Conservation (phyloP, 1,140 invertebrate species). For the Calephelis virginiensis region DNA sequence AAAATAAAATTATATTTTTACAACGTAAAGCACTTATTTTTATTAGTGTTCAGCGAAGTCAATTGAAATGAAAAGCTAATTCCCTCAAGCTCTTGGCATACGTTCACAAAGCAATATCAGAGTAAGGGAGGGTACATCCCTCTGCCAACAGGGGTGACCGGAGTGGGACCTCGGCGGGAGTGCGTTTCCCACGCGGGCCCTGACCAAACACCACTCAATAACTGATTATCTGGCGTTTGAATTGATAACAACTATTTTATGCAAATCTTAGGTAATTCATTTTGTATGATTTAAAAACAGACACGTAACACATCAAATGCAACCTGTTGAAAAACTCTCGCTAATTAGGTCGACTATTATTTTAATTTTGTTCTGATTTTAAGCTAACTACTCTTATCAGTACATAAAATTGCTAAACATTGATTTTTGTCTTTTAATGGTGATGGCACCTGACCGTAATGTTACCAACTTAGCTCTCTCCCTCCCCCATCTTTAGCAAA, state of each 20-base stretch:
- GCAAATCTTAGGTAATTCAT: neutral
- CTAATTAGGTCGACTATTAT: too few species aligned
- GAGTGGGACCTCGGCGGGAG: constrained; percentile 23
- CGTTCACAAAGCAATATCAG: constrained; percentile 18
- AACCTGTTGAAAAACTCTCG: too few species aligned
- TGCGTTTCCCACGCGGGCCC: constrained; percentile 36
- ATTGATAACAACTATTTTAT: neutral
- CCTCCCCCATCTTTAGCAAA: too few species aligned
- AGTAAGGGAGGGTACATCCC: constrained; percentile 1
- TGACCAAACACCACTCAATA: constrained; percentile 5
- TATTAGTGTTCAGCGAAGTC: constrained; percentile 2
- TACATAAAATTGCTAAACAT: too few species aligned
- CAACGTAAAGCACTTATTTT: neutral
- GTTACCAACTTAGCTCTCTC: too few species aligned
- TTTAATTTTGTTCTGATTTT: too few species aligned
- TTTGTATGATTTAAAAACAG: too few species aligned
- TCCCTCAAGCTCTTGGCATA: constrained; percentile 16
- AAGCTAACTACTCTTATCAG: too few species aligned
- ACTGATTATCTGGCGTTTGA: constrained; percentile 2
- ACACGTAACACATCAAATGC: too few species aligned
- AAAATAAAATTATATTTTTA: neutral
- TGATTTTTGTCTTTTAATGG: too few species aligned
- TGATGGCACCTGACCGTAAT: too few species aligned
- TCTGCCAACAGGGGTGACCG: constrained; percentile 22
- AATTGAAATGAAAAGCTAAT: constrained; percentile 25